These are phyloP conservation scores for Epinotia ramella DNA, from an alignment of 2,888 invertebrate species.

Conservation along the genomic window DNA sequence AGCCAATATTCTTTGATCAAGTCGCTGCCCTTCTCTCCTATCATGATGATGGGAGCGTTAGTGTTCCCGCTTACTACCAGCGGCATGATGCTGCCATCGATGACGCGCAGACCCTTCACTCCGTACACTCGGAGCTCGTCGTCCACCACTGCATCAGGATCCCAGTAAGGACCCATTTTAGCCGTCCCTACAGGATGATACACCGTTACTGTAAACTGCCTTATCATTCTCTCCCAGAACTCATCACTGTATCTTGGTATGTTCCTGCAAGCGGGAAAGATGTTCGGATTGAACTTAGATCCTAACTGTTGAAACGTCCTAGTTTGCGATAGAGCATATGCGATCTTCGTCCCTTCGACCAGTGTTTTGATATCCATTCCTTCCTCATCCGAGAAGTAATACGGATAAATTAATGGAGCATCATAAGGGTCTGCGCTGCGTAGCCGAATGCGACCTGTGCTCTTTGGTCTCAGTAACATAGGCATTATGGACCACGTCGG, in stretches of 20 bases:
- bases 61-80: constrained; percentile 94
- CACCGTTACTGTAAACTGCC: constrained; percentile 92
- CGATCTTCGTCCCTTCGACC: constrained; percentile 94
- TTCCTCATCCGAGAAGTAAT: constrained; percentile 91
- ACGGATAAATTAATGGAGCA: constrained; percentile 95
- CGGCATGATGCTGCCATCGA: constrained; percentile 95
- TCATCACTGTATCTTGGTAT: constrained; percentile 88
- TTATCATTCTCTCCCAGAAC: constrained; percentile 95
- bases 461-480: constrained; percentile 93
- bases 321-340: constrained; percentile 91
- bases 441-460: constrained; percentile 92
- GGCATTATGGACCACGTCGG: constrained; percentile 95
- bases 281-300: constrained; percentile 88
- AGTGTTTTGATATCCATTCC: constrained; percentile 92
- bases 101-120: constrained; percentile 90
- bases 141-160: constrained; percentile 93
- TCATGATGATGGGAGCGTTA: constrained; percentile 95
- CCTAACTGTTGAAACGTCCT: constrained; percentile 90
- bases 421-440: constrained; percentile 94
- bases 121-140: constrained; percentile 92
- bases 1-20: constrained; percentile 94
- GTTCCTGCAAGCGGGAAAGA: constrained; percentile 91
- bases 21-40: constrained; percentile 95
- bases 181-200: constrained; percentile 95
- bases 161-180: constrained; percentile 96